Evolutionary conservation across 2,113 vertebrate genomes (phyloP).

Genomic region (Cathartes aura): DNA sequence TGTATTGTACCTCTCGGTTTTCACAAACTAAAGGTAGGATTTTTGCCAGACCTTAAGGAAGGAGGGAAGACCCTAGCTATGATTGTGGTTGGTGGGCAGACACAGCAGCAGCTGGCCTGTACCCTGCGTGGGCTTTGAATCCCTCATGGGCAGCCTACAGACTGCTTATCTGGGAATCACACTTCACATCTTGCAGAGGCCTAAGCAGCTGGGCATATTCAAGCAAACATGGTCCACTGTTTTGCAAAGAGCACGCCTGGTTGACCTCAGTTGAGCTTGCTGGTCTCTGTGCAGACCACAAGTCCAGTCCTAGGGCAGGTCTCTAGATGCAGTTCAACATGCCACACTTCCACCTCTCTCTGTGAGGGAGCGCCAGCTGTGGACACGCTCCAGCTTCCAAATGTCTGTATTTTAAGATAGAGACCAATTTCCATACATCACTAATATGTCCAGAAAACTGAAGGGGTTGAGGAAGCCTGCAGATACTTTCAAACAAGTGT

Average conservation of each 20-base stretch:
- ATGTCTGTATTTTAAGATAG: rapidly evolving
- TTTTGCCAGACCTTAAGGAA: neutral
- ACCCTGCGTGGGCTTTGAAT: neutral
- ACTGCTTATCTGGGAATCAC: neutral
- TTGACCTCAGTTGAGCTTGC: neutral
- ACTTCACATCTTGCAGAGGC: neutral
- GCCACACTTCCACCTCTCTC: neutral
- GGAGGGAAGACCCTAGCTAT: neutral
- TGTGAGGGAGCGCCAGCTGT: rapidly evolving
- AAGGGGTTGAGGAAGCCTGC: neutral
- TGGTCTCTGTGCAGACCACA: neutral
- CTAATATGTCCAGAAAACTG: neutral
- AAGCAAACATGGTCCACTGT: rapidly evolving
- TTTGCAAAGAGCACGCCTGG: neutral
- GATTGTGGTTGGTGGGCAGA: neutral
- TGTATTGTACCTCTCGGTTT: neutral
- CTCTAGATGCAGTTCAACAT: neutral
- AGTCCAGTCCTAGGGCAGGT: neutral
- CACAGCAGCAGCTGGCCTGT: neutral
- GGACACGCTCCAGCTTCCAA: neutral
- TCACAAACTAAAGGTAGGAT: neutral
- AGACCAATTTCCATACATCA: neutral
- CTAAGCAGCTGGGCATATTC: neutral
- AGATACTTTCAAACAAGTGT: neutral
- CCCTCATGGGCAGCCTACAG: neutral